These are phyloP conservation scores for Rhinolophus ferrumequinum DNA, from an alignment of 2,113 vertebrate genomes.

Conservation along the genomic window DNA sequence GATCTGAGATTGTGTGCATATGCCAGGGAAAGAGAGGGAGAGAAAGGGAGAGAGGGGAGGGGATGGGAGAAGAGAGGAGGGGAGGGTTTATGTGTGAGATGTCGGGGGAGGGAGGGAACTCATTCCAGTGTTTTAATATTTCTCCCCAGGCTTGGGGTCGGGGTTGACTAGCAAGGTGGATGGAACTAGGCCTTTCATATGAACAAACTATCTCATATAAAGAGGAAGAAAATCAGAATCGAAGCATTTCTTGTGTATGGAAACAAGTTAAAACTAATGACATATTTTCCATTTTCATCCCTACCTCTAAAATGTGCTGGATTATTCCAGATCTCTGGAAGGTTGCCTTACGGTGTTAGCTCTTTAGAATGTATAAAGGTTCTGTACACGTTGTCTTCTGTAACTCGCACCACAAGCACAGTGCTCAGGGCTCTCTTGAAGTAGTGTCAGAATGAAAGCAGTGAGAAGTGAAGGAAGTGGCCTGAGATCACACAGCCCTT, in stretches of 20 bases:
- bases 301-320: not conserved
- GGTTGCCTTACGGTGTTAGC: not conserved
- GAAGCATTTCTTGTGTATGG: not conserved
- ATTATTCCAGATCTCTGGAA: not conserved
- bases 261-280: not conserved
- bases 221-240: not conserved
- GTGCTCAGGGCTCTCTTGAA: not conserved
- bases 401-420: not conserved
- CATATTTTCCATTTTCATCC: not conserved
- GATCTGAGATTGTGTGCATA: fast-evolving
- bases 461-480: not conserved
- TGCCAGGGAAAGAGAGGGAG: no score
- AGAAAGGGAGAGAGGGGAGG: fast-evolving
- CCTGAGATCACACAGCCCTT: not conserved
- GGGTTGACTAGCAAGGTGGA: not conserved
- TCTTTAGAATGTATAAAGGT: not conserved
- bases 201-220: not conserved
- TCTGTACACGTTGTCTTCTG: not conserved
- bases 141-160: not conserved
- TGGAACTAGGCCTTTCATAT: not conserved
- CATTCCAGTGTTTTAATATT: fast-evolving
- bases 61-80: fast-evolving
- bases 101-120: fast-evolving
- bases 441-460: not conserved
- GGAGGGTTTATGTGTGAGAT: fast-evolving